Conservation (phyloP, 2,113 vertebrate species). For the Esox niger region DNA sequence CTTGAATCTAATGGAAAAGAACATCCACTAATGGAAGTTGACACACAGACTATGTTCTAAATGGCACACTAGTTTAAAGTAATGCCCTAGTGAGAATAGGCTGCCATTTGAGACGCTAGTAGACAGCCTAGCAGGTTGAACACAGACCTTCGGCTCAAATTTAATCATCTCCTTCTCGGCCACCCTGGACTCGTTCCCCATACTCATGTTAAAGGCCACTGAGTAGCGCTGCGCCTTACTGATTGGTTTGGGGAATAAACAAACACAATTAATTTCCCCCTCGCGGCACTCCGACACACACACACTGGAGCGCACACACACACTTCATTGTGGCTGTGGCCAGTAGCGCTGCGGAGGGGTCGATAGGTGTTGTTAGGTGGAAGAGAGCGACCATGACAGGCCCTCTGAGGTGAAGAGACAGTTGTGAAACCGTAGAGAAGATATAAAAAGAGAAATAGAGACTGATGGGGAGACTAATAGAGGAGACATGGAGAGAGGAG, state of each 20-base stretch:
- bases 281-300: background rate
- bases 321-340: background rate
- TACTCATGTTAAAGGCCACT: background rate
- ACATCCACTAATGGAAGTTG: background rate
- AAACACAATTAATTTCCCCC: background rate
- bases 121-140: background rate
- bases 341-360: background rate
- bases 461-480: background rate
- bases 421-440: background rate
- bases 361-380: background rate
- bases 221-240: background rate
- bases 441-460: background rate
- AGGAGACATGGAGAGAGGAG: background rate
- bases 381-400: background rate
- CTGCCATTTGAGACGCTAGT: no score
- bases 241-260: conserved; percentile 5
- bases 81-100: no score
- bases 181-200: background rate
- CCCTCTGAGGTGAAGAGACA: no score
- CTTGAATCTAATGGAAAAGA: background rate
- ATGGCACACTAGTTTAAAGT: no score
- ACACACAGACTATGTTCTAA: background rate
- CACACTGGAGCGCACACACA: background rate
- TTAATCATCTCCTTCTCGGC: background rate
- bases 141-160: background rate